Evolutionary conservation across 2,113 vertebrate genomes (phyloP).

Genomic region (Chionomys nivalis): DNA sequence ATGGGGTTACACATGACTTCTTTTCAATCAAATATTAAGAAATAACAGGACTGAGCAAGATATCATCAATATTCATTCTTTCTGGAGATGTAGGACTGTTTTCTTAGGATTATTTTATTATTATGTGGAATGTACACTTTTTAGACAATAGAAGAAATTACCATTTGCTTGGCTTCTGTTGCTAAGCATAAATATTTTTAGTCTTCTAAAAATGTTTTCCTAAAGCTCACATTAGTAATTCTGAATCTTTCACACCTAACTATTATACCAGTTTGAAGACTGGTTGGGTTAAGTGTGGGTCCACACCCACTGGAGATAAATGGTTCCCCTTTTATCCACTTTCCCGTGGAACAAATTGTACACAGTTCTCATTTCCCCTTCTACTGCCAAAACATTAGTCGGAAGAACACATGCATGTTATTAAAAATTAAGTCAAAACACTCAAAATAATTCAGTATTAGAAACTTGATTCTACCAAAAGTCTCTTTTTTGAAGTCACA

Average conservation of each 20-base stretch:
- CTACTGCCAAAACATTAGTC: constrained; percentile 88
- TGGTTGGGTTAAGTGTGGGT: constrained; percentile 79
- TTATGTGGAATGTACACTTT: constrained; percentile 87
- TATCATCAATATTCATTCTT: constrained; percentile 78
- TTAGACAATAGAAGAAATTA: constrained; percentile 83
- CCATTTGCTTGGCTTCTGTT: constrained; percentile 82
- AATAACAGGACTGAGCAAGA: constrained; percentile 74
- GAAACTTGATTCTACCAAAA: constrained; percentile 94
- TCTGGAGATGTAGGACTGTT: constrained; percentile 67
- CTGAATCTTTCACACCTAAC: constrained; percentile 72
- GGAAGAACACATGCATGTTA: constrained; percentile 96
- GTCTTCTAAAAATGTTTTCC: constrained; percentile 80
- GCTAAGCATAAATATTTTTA: constrained; percentile 83
- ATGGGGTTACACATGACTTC: constrained; percentile 82
- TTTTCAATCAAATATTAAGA: constrained; percentile 73
- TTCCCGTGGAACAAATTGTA: constrained; percentile 81
- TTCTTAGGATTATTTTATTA: constrained; percentile 82
- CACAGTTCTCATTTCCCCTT: constrained; percentile 79
- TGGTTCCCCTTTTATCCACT: constrained; percentile 61
- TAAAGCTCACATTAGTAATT: constrained; percentile 79
- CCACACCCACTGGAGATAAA: constrained; percentile 73
- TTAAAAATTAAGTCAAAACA: constrained; percentile 90
- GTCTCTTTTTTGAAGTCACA: constrained; percentile 93
- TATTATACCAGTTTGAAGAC: constrained; percentile 80
- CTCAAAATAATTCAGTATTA: constrained; percentile 91